phyloP scores from a whole-genome alignment of 2,113 vertebrate species.

The Pipra filicauda region DNA sequence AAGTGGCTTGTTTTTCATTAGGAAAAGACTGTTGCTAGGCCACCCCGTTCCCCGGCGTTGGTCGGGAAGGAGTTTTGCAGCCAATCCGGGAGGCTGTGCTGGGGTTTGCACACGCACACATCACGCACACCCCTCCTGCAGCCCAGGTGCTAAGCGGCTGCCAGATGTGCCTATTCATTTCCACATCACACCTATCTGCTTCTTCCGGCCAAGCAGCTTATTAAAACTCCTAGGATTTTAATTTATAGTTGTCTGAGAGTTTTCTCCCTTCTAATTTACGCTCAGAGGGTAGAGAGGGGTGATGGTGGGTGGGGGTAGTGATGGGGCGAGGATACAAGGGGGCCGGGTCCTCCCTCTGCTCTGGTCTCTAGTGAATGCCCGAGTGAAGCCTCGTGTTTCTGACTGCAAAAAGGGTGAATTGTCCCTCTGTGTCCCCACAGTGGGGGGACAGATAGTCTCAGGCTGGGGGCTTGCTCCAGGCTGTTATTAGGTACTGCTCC shows the following conservation, averaged over 20 bases:
- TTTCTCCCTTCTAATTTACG: not conserved
- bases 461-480: not conserved
- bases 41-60: slow-evolving; percentile 20
- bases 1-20: slow-evolving; percentile 68
- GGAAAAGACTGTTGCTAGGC: slow-evolving; percentile 69
- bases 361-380: accelerated
- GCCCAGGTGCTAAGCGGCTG: slow-evolving; percentile 5
- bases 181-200: slow-evolving; percentile 31
- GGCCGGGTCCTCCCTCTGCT: accelerated
- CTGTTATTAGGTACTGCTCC: not conserved
- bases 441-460: accelerated
- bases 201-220: not conserved
- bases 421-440: not conserved
- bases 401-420: accelerated
- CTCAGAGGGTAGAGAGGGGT: accelerated
- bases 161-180: slow-evolving; percentile 40
- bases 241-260: not conserved
- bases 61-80: slow-evolving; percentile 15
- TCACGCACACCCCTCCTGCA: not conserved
- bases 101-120: not conserved
- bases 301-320: too few species aligned
- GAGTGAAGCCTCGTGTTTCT: not conserved
- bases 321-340: accelerated
- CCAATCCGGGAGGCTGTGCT: slow-evolving; percentile 39
- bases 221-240: slow-evolving; percentile 24